Evolutionary conservation across 2,888 invertebrate genomes (phyloP).

Genomic region (Drosophila sordidula): DNA sequence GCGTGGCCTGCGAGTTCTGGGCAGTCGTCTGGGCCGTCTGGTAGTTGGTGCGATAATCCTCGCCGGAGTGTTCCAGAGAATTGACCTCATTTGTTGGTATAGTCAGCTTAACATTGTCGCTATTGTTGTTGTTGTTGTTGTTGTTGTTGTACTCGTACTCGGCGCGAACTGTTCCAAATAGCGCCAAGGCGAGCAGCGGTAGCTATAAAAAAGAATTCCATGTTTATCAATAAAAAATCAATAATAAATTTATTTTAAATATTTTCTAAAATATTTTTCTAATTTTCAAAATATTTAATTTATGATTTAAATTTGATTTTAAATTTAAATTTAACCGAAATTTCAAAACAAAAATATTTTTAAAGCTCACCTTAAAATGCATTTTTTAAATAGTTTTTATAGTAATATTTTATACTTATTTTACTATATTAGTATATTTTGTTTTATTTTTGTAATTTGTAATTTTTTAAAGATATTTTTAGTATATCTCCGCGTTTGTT

Average conservation of each 20-base stretch:
- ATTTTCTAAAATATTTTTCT: too few species aligned
- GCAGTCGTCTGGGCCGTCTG: conserved; percentile 47
- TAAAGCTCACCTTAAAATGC: conserved; percentile 47
- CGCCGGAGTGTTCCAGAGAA: conserved; percentile 56
- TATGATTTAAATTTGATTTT: too few species aligned
- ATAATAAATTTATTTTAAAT: too few species aligned
- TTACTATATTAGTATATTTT: neutral
- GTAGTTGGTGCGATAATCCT: conserved; percentile 63
- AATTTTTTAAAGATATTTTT: neutral
- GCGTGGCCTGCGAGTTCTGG: conserved; percentile 66
- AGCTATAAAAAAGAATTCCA: conserved; percentile 29
- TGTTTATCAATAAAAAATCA: too few species aligned
- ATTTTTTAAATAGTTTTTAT: conserved; percentile 15
- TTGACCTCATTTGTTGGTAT: conserved; percentile 39
- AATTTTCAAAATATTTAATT: too few species aligned
- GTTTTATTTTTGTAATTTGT: neutral
- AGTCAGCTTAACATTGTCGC: conserved; percentile 33
- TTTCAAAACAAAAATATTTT: too few species aligned
- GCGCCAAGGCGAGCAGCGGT: conserved; percentile 46
- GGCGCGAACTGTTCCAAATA: conserved; percentile 33
- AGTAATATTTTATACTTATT: too few species aligned
- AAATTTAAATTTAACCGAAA: too few species aligned
- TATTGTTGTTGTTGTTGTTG: conserved; percentile 25
- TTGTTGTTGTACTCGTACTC: conserved; percentile 49
- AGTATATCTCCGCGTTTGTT: conserved; percentile 24